Conservation (phyloP, 2,888 invertebrate species). For the Leucophora obtusa region DNA sequence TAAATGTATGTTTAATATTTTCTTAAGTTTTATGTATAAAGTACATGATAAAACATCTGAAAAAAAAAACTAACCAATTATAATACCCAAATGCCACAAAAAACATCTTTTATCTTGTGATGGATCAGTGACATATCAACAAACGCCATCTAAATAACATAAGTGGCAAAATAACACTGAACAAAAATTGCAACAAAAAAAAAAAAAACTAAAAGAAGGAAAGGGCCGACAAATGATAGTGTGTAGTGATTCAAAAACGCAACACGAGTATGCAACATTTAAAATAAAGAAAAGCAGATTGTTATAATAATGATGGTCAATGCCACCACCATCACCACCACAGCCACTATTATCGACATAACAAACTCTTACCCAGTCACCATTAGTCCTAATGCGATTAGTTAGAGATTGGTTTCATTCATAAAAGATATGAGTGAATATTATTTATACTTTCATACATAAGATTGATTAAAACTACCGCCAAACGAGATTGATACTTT, state of each 20-base stretch:
- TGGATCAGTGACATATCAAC: slow-evolving; percentile 59
- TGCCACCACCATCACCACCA: slow-evolving; percentile 33
- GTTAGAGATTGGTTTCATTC: slow-evolving; percentile 56
- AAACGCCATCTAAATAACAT: slow-evolving; percentile 62
- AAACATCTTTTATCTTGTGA: slow-evolving; percentile 50
- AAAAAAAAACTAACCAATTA: not conserved
- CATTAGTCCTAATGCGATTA: slow-evolving; percentile 59
- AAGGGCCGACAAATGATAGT: slow-evolving; percentile 25
- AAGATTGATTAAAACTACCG: slow-evolving; percentile 58
- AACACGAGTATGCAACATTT: slow-evolving; percentile 1
- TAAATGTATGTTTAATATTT: not conserved
- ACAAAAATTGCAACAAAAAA: not conserved
- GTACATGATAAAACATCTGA: not conserved
- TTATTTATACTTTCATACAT: not conserved
- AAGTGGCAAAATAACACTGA: slow-evolving; percentile 48
- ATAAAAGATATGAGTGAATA: slow-evolving; percentile 48
- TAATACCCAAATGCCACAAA: not conserved
- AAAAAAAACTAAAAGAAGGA: slow-evolving; percentile 3
- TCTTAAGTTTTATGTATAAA: not conserved
- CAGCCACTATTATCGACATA: slow-evolving; percentile 5
- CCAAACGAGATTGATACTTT: slow-evolving; percentile 46
- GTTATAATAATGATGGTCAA: slow-evolving; percentile 38
- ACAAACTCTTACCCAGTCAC: slow-evolving; percentile 19
- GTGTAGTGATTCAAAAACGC: not conserved
- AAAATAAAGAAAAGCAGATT: slow-evolving; percentile 2